Percentiles rank a stretch among this genome's conserved stretches.
phyloP scores from a whole-genome alignment of 2,797 vertebrate genomes.

The Coregonus ussuriensis region DNA sequence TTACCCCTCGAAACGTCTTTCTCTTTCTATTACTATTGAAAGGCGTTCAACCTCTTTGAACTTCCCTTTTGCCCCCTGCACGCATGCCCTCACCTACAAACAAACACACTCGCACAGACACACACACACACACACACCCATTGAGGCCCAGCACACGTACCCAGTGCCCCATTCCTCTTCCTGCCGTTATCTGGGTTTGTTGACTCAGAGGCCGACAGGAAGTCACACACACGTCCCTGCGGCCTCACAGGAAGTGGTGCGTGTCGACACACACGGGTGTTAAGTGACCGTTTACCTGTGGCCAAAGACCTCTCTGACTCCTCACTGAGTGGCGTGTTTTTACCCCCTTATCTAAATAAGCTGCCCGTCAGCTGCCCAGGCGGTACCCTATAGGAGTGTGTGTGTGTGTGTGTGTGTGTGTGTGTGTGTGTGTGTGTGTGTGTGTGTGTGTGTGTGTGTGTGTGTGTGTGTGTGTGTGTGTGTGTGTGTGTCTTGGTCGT shows the following conservation, averaged over 20 bases:
- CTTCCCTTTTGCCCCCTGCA: slow-evolving; percentile 41
- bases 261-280: slow-evolving; percentile 34
- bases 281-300: slow-evolving; percentile 51
- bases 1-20: background rate
- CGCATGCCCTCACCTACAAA: background rate
- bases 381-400: background rate
- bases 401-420: background rate
- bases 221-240: slow-evolving; percentile 34
- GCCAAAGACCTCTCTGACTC: slow-evolving; percentile 7
- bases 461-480: too few species aligned
- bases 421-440: too few species aligned
- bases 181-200: slow-evolving; percentile 53
- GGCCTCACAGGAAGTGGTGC: slow-evolving; percentile 46
- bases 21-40: background rate
- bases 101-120: background rate
- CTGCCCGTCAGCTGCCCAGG: background rate
- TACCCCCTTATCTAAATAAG: slow-evolving; percentile 21
- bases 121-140: slow-evolving; percentile 4
- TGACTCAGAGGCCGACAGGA: slow-evolving; percentile 67
- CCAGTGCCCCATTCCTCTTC: slow-evolving; percentile 31
- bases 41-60: slow-evolving; percentile 44
- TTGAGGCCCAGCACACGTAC: slow-evolving; percentile 30
- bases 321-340: slow-evolving; percentile 16
- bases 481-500: background rate
- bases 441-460: too few species aligned